phyloP scores from a whole-genome alignment of 2,797 vertebrate genomes.

The Epinephelus awoara region DNA sequence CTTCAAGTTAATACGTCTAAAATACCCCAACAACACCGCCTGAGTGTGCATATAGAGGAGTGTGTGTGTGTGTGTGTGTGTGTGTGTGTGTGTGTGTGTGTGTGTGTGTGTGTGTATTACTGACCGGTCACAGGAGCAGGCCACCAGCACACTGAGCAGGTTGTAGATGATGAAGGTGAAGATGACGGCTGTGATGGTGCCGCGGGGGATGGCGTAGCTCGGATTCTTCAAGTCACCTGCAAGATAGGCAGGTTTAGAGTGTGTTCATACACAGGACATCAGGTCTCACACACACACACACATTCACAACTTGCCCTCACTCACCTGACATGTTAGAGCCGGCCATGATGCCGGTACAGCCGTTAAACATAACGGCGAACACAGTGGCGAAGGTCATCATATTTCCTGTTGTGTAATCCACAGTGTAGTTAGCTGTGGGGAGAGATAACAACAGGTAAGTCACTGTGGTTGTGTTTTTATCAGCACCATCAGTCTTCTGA shows the following conservation, averaged over 20 bases:
- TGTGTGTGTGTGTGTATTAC: constrained; percentile 41
- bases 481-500: constrained; percentile 19
- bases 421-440: constrained; percentile 82
- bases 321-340: constrained; percentile 95
- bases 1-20: not conserved
- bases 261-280: not conserved
- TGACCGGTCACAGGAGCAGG: constrained; percentile 93
- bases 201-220: constrained; percentile 92
- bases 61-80: not conserved
- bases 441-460: constrained; percentile 32
- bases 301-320: not conserved
- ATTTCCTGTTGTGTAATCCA: constrained; percentile 91
- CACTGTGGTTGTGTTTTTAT: constrained; percentile 5
- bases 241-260: not conserved
- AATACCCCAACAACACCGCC: too few species aligned
- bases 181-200: constrained; percentile 93
- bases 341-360: constrained; percentile 96
- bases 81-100: constrained; percentile 28
- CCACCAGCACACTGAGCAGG: constrained; percentile 88
- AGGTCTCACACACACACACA: not conserved
- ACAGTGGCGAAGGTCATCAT: constrained; percentile 92
- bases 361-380: constrained; percentile 95
- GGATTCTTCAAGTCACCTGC: constrained; percentile 92
- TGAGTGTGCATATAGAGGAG: too few species aligned
- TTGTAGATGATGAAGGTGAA: constrained; percentile 94